Base-by-base conservation (phyloP, 2,113 vertebrate genomes). In the Callipepla californica region DNA sequence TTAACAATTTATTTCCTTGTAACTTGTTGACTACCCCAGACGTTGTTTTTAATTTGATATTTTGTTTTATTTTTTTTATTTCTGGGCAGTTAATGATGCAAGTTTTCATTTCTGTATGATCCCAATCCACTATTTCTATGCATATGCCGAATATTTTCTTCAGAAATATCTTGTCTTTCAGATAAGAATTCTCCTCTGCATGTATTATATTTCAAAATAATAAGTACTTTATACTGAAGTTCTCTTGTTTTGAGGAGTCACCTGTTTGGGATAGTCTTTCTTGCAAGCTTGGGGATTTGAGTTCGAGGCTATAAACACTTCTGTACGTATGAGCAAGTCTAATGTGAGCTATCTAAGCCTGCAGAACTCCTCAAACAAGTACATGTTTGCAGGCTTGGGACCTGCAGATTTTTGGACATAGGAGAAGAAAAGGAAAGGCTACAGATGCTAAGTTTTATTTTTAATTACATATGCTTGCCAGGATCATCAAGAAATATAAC, bases 231-330 rank as follows among this genome's bases (percentile, higher is more conserved):
- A 2, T 53, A 13, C 23, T 34, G 12, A 87, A 72, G 36, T 90
- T 85, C 38, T 67, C 40, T 80, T 68, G 19, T 88, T 90, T 86
- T 84, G 74, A 80, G 36, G 42, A 75, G 42, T 83, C 47, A 18
- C 28, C n/a, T 79, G 8, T 79, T 84, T 44, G 53, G 78, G 68
- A 51, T 85, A 61, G 67, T 65, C 57, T 75, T 81, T 40, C 55
- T 61, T 66, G 58, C 45, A 38, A 69, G 72, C 66, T 38, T 89
- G 38, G 23, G 55, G 34, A 47, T 62, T 93, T 50, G 59, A 57
- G 75, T 89, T 77, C 67, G 89, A 93, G 70, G 84, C 84, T 91
- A 47, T 28, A 85, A 94, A 55, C 74, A 47, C 77, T 79, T 78
- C 66, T 69, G 67, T 74, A 80, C 1, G 2, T 89, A 53, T 62